Conservation (phyloP, 2,888 invertebrate genomes). For the Coecobrya sp. region DNA sequence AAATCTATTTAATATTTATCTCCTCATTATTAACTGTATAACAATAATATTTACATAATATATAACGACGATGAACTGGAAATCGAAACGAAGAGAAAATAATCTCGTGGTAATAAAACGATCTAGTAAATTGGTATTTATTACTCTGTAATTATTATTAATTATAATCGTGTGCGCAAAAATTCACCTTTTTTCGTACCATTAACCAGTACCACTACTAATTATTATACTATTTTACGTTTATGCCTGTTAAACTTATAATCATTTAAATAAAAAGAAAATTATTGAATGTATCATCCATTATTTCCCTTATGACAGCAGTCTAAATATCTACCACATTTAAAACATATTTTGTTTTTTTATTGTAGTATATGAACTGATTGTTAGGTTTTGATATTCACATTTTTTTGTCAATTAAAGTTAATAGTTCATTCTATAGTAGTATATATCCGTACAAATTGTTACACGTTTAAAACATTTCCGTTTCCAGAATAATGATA, state of each 20-base stretch:
- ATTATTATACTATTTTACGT: not conserved
- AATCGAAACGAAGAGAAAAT: conserved; percentile 36
- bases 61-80: not conserved
- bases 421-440: not conserved
- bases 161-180: not conserved
- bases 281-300: too few species aligned
- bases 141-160: not conserved
- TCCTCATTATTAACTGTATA: not conserved
- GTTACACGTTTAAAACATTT: not conserved
- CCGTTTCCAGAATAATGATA: not conserved
- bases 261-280: too few species aligned
- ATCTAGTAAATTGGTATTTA: not conserved
- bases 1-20: not conserved
- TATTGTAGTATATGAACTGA: not conserved
- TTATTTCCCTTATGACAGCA: not conserved
- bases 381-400: not conserved
- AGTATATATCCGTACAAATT: conserved; percentile 8
- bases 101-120: conserved; percentile 41
- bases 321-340: not conserved
- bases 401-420: not conserved
- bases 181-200: not conserved
- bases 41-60: not conserved
- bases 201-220: not conserved
- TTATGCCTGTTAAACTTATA: not conserved
- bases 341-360: not conserved